Evolutionary conservation across 1,140 invertebrate species (phyloP), one percentile per base, ranked within the genome.

Genomic region (Drosophila bipectinata): DNA sequence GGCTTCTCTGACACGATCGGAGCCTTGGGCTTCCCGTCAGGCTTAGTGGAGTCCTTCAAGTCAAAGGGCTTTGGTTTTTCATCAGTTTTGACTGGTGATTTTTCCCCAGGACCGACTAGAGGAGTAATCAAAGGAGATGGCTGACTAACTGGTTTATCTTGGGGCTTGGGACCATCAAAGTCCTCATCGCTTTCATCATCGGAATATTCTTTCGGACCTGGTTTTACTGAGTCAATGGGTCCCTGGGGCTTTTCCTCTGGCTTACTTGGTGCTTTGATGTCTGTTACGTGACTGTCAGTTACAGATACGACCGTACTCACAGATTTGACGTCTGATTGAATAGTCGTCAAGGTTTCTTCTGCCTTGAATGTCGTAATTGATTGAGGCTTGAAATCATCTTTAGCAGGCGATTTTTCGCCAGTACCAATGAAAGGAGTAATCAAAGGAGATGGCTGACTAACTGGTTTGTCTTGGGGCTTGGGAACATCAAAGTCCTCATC

Each of bases 61-160:
- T 28, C 26, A 24, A 0, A 28, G 34, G 9, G 41, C 34, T 45
- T 58, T 18, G 55, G 56, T 56, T 64, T 64, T 0, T 63, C 59
- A 2, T 56, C 34, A 26, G 7, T 1, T 39, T 72, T 59, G 4
- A 28, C 26, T 28, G 26, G 26, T 7, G 26, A 28, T 28, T 28
- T 28, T 28, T 28, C 26, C 26, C 26, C 26, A 28, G 26, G 26
- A 28, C 26, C 26, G 4, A 28, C 26, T 15, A 28, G 26, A 28
- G 26, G 26, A 28, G 26, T 7, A 6, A 28, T 6, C 26, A 28
- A 28, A 28, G 26, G 6, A 28, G 26, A 6, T 28, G 5, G 18
- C 18, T 18, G 18, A 18, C 18, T 18, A 18, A 18, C 18, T 18
- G 18, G 26, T 28, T 28, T 28, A 7, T 28, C 26, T 28, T 6